Evolutionary conservation across 2,113 vertebrate species (phyloP), one percentile per base, ranked within the genome.

Genomic region (Paedocypris sp.): DNA sequence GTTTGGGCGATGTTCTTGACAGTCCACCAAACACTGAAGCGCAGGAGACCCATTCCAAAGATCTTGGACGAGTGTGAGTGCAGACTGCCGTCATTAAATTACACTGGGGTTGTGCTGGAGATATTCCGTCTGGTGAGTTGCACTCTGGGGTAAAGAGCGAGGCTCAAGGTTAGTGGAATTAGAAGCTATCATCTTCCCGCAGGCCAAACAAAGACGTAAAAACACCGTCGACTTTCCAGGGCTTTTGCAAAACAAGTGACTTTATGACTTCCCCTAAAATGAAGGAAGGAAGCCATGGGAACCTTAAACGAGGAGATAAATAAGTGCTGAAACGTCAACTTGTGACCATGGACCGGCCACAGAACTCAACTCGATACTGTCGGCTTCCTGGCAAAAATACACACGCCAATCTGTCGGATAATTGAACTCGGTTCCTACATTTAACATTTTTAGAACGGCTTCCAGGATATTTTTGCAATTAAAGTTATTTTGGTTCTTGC

Each of bases 81-180:
- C 23, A 41, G 52, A 19, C 22, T 43, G 38, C 16, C 20, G 26
- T 58, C 54, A 58, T 58, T 18, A 43, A 43, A 58, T 43, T 57
- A 57, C 39, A 13, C n/a, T n/a, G n/a, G n/a, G n/a, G n/a, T n/a
- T n/a, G n/a, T n/a, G n/a, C n/a, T n/a, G n/a, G n/a, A n/a, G n/a
- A n/a, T n/a, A n/a, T n/a, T n/a, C n/a, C n/a, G n/a, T 56, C 42
- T 31, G 16, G 52, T 28, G 33, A 39, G 51, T 42, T 42, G 36
- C 36, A 56, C 52, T 42, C 25, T 19, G 15, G 29, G 52, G 52
- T 20, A 56, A 28, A 42, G 38, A 29, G 15, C 7, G 23, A 18
- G 25, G 36, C 38, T 18, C 20, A 25, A 19, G 52, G 35, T 56
- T 26, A 29, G 52, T 29, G 33, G 42, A 56, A 56, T 42, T 19